These are phyloP conservation scores for Allophyes oxyacanthae DNA, from an alignment of 2,888 invertebrate genomes.

Conservation along the genomic window DNA sequence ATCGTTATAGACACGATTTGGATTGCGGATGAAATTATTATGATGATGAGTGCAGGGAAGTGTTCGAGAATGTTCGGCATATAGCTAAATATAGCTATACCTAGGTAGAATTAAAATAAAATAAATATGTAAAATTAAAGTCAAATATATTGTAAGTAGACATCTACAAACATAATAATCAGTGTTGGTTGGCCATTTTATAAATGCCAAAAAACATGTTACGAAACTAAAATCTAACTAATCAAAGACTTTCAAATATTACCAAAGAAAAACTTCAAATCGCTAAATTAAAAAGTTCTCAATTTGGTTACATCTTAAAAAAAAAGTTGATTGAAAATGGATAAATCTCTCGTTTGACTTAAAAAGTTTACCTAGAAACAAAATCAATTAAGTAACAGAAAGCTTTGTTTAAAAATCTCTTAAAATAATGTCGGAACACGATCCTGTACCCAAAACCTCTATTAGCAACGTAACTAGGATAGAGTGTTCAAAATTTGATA, in stretches of 20 bases:
- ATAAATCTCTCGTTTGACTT: slow-evolving; percentile 1
- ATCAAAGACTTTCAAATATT: too few relatives aligned
- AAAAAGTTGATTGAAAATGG: slow-evolving; percentile 6
- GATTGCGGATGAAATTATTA: slow-evolving; percentile 12
- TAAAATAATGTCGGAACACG: slow-evolving; percentile 4
- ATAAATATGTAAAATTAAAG: too few relatives aligned
- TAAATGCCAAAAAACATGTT: too few relatives aligned
- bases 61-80: slow-evolving; percentile 5
- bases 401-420: slow-evolving; percentile 3
- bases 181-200: too few relatives aligned
- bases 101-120: too few relatives aligned
- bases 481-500: slow-evolving; percentile 7
- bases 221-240: too few relatives aligned
- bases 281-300: neutral
- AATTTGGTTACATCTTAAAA: slow-evolving; percentile 10
- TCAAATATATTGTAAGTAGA: too few relatives aligned
- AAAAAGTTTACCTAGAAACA: neutral
- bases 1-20: slow-evolving; percentile 30
- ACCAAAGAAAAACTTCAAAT: too few relatives aligned
- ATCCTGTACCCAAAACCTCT: neutral
- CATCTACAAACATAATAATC: too few relatives aligned
- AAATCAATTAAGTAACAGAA: slow-evolving; percentile 16
- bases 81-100: neutral
- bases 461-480: slow-evolving; percentile 8
- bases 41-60: neutral